Base-by-base conservation (phyloP, 2,113 vertebrate species). In the Platichthys stellatus region DNA sequence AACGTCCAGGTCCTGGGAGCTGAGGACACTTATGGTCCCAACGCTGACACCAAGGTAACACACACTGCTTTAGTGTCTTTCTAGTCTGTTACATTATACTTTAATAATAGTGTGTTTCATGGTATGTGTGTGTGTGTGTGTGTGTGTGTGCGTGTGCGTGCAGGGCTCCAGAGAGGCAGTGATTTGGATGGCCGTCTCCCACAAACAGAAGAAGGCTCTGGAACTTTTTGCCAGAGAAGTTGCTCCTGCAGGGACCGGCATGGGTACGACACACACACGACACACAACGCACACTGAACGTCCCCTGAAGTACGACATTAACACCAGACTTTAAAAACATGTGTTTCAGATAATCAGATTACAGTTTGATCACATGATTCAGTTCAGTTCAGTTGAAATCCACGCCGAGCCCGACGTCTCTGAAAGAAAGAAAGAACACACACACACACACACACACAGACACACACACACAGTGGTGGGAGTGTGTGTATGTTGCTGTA, bases 171-270 rank as follows among this genome's bases (percentile, higher is more conserved):
- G 95, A 23, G 95, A 97, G 91, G 95, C 85, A 1, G 95, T 97
- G 40, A 47, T 97, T 77, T 97, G 96, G 95, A 86, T 98, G 92
- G 93, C 94, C 61, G 95, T 95, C 49, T 93, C 93, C 72, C 96
- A 97, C 89, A 95, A 91, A 72, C 94, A 94, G 86, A 97, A 94
- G 87, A 94, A 92, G 80, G 96, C 94, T 49, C 72, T 97, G 60
- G 95, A 97, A 70, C 45, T 96, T n/a, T 97, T 97, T 77, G 88
- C 95, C 67, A 96, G 90, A 78, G 96, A 97, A 77, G 81, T 97
- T 40, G 94, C 94, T 69, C 82, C 95, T 68, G 95, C 96, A 5
- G 96, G 94, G 66, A 96, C 95, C 13, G 94, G 96, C 91, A 96
- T 97, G 95, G 95, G 95, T 97, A 93, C 5, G 80, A 56, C 51